Conservation (phyloP, 2,888 invertebrate species). For the Creontiades dilutus region DNA sequence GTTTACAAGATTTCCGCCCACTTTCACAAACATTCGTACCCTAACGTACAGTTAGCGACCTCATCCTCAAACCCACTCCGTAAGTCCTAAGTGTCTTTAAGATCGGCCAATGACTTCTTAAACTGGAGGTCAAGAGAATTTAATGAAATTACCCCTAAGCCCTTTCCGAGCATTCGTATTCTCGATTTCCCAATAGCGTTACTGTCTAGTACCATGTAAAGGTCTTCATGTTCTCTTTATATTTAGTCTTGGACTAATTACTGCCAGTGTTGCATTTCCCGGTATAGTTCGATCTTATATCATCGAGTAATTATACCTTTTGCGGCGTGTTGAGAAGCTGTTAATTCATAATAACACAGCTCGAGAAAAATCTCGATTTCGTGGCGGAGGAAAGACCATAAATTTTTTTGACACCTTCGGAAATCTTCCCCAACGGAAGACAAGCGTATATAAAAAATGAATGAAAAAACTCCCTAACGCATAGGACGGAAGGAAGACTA, state of each 20-base stretch:
- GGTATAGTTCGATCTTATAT: constrained; percentile 5
- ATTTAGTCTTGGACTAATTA: background rate
- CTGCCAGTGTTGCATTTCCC: background rate
- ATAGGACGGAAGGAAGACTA: constrained; percentile 36
- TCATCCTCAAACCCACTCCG: too few relatives aligned
- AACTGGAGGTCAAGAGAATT: too few relatives aligned
- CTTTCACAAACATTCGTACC: too few relatives aligned
- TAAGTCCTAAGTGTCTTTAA: too few relatives aligned
- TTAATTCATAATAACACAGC: constrained; percentile 39
- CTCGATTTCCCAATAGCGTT: too few relatives aligned
- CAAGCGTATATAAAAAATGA: background rate
- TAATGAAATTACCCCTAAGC: too few relatives aligned
- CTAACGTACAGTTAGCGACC: too few relatives aligned
- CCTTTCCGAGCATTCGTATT: too few relatives aligned
- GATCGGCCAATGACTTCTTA: too few relatives aligned
- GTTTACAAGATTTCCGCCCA: too few relatives aligned
- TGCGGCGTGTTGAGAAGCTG: constrained; percentile 20
- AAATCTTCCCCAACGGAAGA: constrained; percentile 1
- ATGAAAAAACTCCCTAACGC: background rate
- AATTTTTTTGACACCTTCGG: constrained; percentile 16
- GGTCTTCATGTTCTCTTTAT: background rate
- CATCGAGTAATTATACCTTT: constrained; percentile 14
- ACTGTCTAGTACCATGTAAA: too few relatives aligned
- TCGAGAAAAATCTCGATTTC: constrained; percentile 2
- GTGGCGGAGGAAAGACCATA: constrained; percentile 40